Evolutionary conservation across 2,113 vertebrate genomes (phyloP), one percentile per base, ranked within the genome.

Genomic region (Alouatta palliata): DNA sequence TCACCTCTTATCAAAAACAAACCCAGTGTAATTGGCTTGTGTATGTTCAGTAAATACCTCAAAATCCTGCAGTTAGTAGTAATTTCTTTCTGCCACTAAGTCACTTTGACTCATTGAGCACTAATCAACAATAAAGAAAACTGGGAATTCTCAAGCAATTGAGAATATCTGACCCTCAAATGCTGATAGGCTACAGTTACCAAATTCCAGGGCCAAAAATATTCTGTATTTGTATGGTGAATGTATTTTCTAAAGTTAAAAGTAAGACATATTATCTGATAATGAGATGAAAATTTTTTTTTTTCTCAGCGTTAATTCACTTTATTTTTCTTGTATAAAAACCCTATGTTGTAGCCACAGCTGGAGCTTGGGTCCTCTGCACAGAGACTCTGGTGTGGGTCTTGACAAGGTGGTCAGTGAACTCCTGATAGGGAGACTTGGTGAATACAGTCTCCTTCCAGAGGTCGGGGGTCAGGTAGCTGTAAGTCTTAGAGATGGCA

Each of bases 251-350:
- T 79, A 91, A 91, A 79, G 61, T 58, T 95, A 66, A 84, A 94
- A 91, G 23, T 75, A 8, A 43, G 14, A 54, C 14, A 43, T 54
- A 81, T 90, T 14, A 84, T 75, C 19, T 64, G 66, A 93, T 70
- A 80, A 54, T 91, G n/a, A 94, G 86, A 80, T 87, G 77, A 80
- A 54, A n/a, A n/a, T n/a, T n/a, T n/a, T n/a, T n/a, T n/a, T n/a
- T n/a, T n/a, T n/a, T n/a, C n/a, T n/a, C n/a, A n/a, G n/a, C n/a
- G n/a, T n/a, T n/a, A n/a, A n/a, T n/a, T n/a, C n/a, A n/a, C n/a
- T n/a, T n/a, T n/a, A n/a, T n/a, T n/a, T n/a, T n/a, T n/a, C n/a
- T n/a, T n/a, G n/a, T n/a, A n/a, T n/a, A n/a, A n/a, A n/a, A n/a
- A n/a, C n/a, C n/a, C n/a, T n/a, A n/a, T n/a, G n/a, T n/a, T n/a